phyloP scores from a whole-genome alignment of 2,113 vertebrate species.

The Sminthopsis crassicaudata region DNA sequence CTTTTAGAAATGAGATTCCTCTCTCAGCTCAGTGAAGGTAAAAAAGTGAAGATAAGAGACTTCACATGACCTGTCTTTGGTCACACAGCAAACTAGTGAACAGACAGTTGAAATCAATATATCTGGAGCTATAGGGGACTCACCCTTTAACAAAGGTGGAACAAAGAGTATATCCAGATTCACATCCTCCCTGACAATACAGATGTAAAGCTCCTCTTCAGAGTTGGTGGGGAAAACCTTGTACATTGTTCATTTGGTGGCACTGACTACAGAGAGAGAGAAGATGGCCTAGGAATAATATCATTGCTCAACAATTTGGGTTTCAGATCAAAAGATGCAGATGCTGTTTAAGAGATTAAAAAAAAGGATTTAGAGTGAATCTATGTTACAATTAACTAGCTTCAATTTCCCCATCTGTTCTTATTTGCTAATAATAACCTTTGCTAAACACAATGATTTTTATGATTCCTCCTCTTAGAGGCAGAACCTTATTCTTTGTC shows the following conservation, averaged over 20 bases:
- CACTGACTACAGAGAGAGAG: constrained; percentile 50
- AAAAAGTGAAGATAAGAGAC: constrained; percentile 28
- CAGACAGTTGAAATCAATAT: constrained; percentile 5
- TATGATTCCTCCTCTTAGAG: not conserved
- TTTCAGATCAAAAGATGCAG: constrained; percentile 27
- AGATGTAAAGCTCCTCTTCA: constrained; percentile 55
- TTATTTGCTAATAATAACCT: constrained; percentile 41
- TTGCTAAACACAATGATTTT: not conserved
- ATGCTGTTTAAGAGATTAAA: constrained; percentile 15
- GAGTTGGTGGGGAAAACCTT: constrained; percentile 38
- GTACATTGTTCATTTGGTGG: constrained; percentile 49
- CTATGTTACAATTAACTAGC: constrained; percentile 1
- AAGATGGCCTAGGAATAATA: not conserved
- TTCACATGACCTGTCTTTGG: constrained; percentile 11
- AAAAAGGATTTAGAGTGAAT: not conserved
- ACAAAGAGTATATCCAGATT: constrained; percentile 65
- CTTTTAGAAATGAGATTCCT: constrained; percentile 11
- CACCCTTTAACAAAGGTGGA: constrained; percentile 63
- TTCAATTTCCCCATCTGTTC: constrained; percentile 4
- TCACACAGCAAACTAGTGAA: constrained; percentile 23
- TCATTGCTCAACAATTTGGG: not conserved
- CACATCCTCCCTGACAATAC: constrained; percentile 60
- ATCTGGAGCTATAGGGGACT: constrained; percentile 18
- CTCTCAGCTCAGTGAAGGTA: not conserved
- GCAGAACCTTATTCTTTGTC: not conserved